These are phyloP conservation scores for Aplysina aerophoba DNA, from an alignment of 37 sponge, comb jelly and placozoan species.

Conservation along the genomic window DNA sequence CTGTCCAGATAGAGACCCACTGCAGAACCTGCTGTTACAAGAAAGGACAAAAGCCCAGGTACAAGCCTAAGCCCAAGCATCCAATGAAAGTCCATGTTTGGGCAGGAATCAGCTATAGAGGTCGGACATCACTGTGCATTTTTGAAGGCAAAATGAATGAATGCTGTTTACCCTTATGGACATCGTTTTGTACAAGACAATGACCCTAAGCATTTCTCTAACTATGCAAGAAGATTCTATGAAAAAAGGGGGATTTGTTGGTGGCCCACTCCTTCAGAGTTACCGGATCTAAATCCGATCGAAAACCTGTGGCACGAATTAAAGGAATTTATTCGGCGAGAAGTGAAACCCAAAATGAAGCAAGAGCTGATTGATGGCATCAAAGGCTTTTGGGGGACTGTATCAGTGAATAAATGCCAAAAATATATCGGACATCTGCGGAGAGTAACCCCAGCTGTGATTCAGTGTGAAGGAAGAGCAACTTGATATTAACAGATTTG, in stretches of 20 bases:
- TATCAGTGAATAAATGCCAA: slow-evolving; percentile 13
- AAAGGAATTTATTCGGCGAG: slow-evolving; percentile 39
- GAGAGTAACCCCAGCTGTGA: slow-evolving; percentile 32
- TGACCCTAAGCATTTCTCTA: slow-evolving; percentile 46
- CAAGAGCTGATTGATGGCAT: slow-evolving; percentile 36
- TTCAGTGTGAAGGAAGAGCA: slow-evolving; percentile 30
- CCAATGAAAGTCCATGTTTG: slow-evolving; percentile 8
- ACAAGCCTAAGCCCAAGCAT: slow-evolving; percentile 12
- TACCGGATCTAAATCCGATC: slow-evolving; percentile 49
- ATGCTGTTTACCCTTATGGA: background rate
- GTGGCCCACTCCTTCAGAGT: slow-evolving; percentile 52
- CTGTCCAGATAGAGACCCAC: slow-evolving; percentile 14
- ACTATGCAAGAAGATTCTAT: slow-evolving; percentile 1
- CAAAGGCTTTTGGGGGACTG: slow-evolving; percentile 27
- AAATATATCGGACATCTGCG: slow-evolving; percentile 32
- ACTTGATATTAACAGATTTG: slow-evolving; percentile 34
- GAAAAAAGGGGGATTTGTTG: slow-evolving; percentile 31
- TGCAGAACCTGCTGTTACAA: background rate
- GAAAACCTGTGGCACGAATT: slow-evolving; percentile 44
- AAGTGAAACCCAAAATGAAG: slow-evolving; percentile 38
- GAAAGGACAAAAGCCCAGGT: background rate
- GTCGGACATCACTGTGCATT: background rate
- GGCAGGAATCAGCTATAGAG: background rate
- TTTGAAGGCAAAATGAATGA: slow-evolving; percentile 22
- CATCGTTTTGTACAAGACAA: slow-evolving; percentile 43